Evolutionary conservation across 2,113 vertebrate species (phyloP), one percentile per base, ranked within the genome.

Genomic region (Copsychus sechellarum): DNA sequence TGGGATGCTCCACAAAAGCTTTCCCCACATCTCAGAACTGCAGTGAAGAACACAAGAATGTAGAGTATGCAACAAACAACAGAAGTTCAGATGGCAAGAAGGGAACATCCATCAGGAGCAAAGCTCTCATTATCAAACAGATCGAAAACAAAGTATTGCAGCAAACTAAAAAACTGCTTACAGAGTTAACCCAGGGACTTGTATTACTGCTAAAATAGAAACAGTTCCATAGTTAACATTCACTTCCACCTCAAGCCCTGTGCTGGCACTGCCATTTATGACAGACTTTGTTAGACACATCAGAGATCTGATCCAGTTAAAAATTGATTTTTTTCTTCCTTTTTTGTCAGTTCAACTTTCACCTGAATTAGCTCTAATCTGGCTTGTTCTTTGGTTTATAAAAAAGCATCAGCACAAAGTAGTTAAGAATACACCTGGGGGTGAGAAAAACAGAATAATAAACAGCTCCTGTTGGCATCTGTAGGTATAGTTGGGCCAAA

Each of bases 1-100:
- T 18, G 38, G 45, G 36, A 65, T 31, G 40, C 33, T 71, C 51
- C 40, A 38, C 34, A 77, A 72, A 56, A 61, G 5, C 45, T 51
- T n/a, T 57, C 17, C 42, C 26, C 9, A 13, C 0, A 0, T 2
- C 43, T 40, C 51, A 53, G 48, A 86, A 79, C 62, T 0, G 0
- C 60, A 47, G 24, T 1, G 5, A 86, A 89, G 26, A 43, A 47
- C 26, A 22, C 29, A 20, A 23, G 45, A 64, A 43, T 0, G 0
- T 1, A 36, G 22, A 79, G 36, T 3, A 65, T 67, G 22, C 73
- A 67, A 60, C 36, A 53, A 72, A 34, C 8, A 58, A 12, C 4
- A 38, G 42, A 20, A 57, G 51, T 12, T 43, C 40, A 33, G 11
- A 6, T 8, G 15, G 36, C 45, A 86, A 64, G 81, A 78, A 64